phyloP scores from a whole-genome alignment of 2,797 vertebrate genomes.

The Hydrocynus forskahlii region DNA sequence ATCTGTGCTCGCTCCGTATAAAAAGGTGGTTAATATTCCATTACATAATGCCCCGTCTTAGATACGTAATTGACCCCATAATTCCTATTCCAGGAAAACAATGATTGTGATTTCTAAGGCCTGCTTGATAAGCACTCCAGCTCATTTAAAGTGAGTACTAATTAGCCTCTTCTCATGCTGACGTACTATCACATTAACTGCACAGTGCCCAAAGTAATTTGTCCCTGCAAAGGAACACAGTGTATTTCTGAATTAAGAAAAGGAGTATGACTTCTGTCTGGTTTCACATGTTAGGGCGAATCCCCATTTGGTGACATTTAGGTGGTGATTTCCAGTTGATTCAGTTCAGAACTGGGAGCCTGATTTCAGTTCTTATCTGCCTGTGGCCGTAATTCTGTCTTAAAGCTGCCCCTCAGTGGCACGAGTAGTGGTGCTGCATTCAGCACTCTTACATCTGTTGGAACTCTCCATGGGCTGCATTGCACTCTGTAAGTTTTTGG shows the following conservation, averaged over 20 bases:
- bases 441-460: too few relatives aligned
- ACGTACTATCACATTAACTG: slow-evolving; percentile 25
- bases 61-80: slow-evolving; percentile 43
- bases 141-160: slow-evolving; percentile 30
- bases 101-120: slow-evolving; percentile 28
- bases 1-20: not conserved
- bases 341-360: not conserved
- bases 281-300: not conserved
- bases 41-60: slow-evolving; percentile 26
- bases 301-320: not conserved
- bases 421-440: too few relatives aligned
- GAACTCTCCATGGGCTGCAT: too few relatives aligned
- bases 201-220: slow-evolving; percentile 35
- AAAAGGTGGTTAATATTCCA: slow-evolving; percentile 23
- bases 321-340: not conserved
- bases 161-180: slow-evolving; percentile 37
- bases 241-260: not conserved
- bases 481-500: too few relatives aligned
- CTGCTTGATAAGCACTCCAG: slow-evolving; percentile 26
- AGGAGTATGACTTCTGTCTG: not conserved
- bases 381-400: too few relatives aligned
- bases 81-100: slow-evolving; percentile 41
- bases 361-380: too few relatives aligned
- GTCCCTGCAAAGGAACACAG: not conserved
- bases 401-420: too few relatives aligned